A percentile compares a stretch with the other conserved stretches of the same genome.
These are phyloP conservation scores for Arctopsyche grandis DNA, from an alignment of 1,140 invertebrate genomes.

Conservation along the genomic window DNA sequence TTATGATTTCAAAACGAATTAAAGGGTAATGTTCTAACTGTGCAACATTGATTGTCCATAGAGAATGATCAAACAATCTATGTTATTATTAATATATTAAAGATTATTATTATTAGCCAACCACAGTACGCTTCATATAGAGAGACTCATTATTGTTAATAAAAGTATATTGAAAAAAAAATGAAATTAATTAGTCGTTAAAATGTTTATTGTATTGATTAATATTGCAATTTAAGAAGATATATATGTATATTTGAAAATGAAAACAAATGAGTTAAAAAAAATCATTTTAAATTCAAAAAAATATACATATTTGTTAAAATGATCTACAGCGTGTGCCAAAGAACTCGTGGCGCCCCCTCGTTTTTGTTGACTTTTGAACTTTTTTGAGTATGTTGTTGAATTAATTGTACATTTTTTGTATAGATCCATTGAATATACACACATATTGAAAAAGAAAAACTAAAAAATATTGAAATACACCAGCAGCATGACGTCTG, in stretches of 20 bases:
- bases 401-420: too few species aligned
- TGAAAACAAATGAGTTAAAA: background rate
- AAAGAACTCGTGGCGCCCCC: conserved; percentile 45
- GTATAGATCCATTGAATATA: too few species aligned
- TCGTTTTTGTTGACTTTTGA: background rate
- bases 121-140: conserved; percentile 55
- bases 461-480: too few species aligned
- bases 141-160: conserved; percentile 54
- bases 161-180: conserved; percentile 34
- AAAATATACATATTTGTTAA: conserved; percentile 37
- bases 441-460: too few species aligned
- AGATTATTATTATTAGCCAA: conserved; percentile 48
- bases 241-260: background rate
- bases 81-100: conserved; percentile 23
- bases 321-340: conserved; percentile 46
- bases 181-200: conserved; percentile 46
- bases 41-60: conserved; percentile 12
- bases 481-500: too few species aligned
- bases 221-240: conserved; percentile 12
- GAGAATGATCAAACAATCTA: conserved; percentile 24
- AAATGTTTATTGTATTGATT: conserved; percentile 41
- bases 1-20: too few species aligned
- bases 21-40: too few species aligned
- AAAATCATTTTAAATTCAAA: conserved; percentile 13
- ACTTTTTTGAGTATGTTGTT: too few species aligned